phyloP scores from a whole-genome alignment of 2,888 invertebrate genomes.

The Pristionchus fissidentatus region DNA sequence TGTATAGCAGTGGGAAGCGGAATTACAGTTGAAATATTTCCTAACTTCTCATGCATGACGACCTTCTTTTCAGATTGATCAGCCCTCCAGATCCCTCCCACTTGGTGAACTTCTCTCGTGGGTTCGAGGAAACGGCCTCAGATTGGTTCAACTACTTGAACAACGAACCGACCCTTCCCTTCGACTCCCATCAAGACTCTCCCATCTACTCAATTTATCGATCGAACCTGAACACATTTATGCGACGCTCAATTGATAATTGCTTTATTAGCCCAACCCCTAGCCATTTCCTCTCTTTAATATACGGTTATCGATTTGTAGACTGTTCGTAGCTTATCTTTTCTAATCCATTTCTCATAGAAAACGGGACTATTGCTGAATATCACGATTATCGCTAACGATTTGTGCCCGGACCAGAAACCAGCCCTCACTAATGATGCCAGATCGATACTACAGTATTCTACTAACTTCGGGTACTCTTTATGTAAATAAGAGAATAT shows the following conservation, averaged over 20 bases:
- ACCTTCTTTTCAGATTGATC: constrained; percentile 27
- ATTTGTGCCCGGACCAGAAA: too few relatives aligned
- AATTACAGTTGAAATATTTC: too few relatives aligned
- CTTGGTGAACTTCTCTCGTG: constrained; percentile 70
- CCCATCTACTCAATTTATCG: constrained; percentile 58
- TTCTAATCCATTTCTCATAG: neutral
- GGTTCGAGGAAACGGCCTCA: constrained; percentile 72
- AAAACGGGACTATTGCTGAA: too few relatives aligned
- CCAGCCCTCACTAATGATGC: constrained; percentile 27
- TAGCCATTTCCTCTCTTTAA: neutral
- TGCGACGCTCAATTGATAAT: constrained; percentile 62
- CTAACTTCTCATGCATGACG: too few relatives aligned
- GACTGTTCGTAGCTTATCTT: neutral
- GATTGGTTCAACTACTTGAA: constrained; percentile 58
- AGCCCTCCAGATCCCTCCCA: constrained; percentile 51
- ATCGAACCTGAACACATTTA: constrained; percentile 72
- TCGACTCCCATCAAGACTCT: constrained; percentile 58
- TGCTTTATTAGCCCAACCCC: neutral
- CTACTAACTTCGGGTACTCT: constrained; percentile 33
- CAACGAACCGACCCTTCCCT: constrained; percentile 41
- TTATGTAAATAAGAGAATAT: neutral
- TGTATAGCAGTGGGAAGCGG: too few relatives aligned
- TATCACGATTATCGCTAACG: too few relatives aligned
- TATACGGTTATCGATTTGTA: constrained; percentile 24
- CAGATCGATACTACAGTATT: constrained; percentile 39